Evolutionary conservation across 2,113 vertebrate genomes (phyloP).

Genomic region (Trematocara macrostoma): DNA sequence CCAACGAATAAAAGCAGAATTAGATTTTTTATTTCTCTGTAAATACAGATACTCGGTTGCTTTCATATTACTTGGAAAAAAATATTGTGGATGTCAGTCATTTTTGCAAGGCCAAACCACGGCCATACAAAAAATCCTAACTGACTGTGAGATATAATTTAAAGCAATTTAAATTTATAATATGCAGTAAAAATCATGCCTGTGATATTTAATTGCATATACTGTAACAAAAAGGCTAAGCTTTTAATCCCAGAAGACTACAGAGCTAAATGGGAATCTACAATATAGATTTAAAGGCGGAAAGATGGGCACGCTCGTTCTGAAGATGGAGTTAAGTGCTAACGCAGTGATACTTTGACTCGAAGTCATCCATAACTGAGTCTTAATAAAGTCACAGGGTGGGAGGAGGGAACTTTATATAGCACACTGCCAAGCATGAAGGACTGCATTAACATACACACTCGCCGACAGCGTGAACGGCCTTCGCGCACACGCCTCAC

Average conservation of each 20-base stretch:
- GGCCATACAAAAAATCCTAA: not conserved
- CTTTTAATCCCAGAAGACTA: not conserved
- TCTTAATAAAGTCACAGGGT: constrained; percentile 37
- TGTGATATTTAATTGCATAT: not conserved
- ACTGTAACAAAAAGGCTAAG: not conserved
- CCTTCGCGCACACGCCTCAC: constrained; percentile 3
- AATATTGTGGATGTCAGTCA: not conserved
- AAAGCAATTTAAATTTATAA: not conserved
- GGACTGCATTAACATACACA: constrained; percentile 38
- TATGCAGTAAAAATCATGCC: not conserved
- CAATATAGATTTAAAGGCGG: not conserved
- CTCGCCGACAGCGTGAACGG: constrained; percentile 1
- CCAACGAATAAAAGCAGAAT: not conserved
- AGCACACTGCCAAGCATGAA: constrained; percentile 49
- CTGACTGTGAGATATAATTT: not conserved
- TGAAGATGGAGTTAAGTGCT: not conserved
- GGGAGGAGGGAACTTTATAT: constrained; percentile 31
- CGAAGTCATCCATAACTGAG: constrained; percentile 10
- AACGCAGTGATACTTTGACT: not conserved
- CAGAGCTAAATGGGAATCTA: not conserved
- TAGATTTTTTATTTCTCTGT: not conserved
- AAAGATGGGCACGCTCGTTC: not conserved
- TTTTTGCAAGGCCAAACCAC: not conserved
- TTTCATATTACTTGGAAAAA: not conserved
- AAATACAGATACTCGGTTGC: not conserved